Conservation (phyloP, 2,888 invertebrate genomes). For the Sabatieria punctata region DNA sequence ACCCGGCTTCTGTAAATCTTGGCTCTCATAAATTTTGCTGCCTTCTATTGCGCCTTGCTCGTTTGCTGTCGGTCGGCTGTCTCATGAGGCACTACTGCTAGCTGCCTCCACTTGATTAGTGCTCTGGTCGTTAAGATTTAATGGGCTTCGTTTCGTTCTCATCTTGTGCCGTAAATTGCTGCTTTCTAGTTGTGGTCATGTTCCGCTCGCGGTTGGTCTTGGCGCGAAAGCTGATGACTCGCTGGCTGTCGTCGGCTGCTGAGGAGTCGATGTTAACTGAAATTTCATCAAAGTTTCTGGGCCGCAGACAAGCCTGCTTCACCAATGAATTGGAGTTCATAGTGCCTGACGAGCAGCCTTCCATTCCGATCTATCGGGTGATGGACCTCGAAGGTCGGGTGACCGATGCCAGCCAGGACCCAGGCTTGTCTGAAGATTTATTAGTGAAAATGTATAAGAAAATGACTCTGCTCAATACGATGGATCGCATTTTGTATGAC, state of each 20-base stretch:
- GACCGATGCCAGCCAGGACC: slow-evolving; percentile 37
- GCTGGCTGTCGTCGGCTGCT: background rate
- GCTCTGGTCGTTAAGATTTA: no score
- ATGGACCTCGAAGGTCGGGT: slow-evolving; percentile 53
- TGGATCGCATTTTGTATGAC: slow-evolving; percentile 93
- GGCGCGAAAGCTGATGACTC: slow-evolving; percentile 2
- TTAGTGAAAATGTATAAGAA: slow-evolving; percentile 68
- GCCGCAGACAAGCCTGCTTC: slow-evolving; percentile 1
- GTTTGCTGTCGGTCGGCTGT: no score
- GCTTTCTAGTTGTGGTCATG: no score
- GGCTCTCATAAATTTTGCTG: no score
- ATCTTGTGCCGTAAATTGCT: no score
- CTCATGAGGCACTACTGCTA: no score
- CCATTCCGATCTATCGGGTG: slow-evolving; percentile 55
- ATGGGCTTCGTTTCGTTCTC: no score
- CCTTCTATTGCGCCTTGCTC: no score
- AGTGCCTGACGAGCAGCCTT: slow-evolving; percentile 41
- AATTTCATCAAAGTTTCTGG: slow-evolving; percentile 5
- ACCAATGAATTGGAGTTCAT: slow-evolving; percentile 46
- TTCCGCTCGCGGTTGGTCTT: no score
- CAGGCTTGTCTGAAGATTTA: slow-evolving; percentile 27
- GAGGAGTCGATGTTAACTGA: slow-evolving; percentile 7
- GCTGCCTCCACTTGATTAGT: no score
- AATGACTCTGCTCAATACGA: slow-evolving; percentile 69
- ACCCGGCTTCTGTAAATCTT: no score